phyloP scores from a whole-genome alignment of 2,888 invertebrate genomes.

The Cryptosula pallasiana region DNA sequence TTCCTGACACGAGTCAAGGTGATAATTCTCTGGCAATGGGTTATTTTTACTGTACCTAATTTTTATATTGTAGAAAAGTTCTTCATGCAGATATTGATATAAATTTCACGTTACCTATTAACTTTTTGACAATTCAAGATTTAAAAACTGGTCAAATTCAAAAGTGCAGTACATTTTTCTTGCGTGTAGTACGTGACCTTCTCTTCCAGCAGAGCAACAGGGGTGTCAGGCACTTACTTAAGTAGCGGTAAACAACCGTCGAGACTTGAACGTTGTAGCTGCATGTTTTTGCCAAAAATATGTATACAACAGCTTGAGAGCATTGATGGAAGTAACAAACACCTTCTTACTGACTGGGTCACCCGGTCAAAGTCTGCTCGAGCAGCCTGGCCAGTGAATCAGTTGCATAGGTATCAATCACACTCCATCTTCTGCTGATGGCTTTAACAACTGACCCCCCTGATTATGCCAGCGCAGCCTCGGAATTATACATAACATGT shows the following conservation, averaged over 20 bases:
- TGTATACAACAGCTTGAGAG: not conserved
- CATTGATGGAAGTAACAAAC: not conserved
- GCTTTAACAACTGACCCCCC: not conserved
- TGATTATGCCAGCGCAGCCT: not conserved
- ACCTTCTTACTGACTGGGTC: not conserved
- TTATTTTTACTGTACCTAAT: no score
- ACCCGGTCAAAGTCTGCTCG: not conserved
- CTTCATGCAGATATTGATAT: no score
- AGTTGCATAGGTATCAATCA: not conserved
- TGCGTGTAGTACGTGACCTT: no score
- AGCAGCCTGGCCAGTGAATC: not conserved
- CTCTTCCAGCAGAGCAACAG: not conserved
- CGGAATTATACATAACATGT: not conserved
- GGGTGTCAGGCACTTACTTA: no score
- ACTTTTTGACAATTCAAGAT: no score
- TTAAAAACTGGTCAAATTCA: no score
- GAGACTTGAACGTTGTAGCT: not conserved
- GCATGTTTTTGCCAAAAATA: not conserved
- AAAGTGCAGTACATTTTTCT: no score
- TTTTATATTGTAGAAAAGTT: no score
- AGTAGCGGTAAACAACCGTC: not conserved
- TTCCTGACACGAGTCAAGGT: no score
- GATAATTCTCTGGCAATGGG: no score
- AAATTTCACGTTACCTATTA: no score
- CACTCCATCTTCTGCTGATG: not conserved